Percentiles rank a stretch among this genome's conserved stretches.
Conservation (phyloP, 2,888 invertebrate genomes). For the Galerucella nymphaeae region DNA sequence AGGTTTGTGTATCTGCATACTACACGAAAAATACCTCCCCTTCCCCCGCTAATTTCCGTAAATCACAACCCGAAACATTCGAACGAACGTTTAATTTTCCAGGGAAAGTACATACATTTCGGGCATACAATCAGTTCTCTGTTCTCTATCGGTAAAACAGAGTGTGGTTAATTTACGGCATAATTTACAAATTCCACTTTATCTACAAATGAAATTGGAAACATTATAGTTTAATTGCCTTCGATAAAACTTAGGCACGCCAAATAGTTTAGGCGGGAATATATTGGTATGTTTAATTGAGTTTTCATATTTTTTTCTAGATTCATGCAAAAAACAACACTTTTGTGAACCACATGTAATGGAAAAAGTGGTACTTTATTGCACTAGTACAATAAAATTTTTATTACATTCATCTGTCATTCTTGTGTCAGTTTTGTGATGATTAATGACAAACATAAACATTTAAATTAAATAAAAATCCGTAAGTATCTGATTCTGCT, state of each 20-base stretch:
- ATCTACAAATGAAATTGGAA: conserved; percentile 60
- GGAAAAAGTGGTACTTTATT: too few relatives aligned
- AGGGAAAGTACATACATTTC: conserved; percentile 21
- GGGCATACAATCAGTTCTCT: conserved; percentile 17
- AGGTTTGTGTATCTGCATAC: background rate
- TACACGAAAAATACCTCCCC: conserved; percentile 4
- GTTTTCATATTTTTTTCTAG: conserved; percentile 50
- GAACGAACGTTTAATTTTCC: conserved; percentile 17
- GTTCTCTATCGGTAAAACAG: conserved; percentile 24
- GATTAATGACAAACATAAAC: too few relatives aligned
- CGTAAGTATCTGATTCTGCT: too few relatives aligned
- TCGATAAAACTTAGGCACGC: conserved; percentile 61
- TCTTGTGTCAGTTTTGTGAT: too few relatives aligned
- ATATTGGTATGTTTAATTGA: conserved; percentile 56
- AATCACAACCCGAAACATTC: conserved; percentile 5
- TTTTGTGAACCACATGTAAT: too few relatives aligned
- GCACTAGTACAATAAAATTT: too few relatives aligned
- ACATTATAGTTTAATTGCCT: conserved; percentile 62
- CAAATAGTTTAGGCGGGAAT: conserved; percentile 53
- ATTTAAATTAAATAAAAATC: too few relatives aligned
- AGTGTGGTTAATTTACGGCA: conserved; percentile 50
- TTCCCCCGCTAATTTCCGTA: conserved; percentile 4
- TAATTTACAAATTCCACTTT: conserved; percentile 57
- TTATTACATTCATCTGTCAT: too few relatives aligned
- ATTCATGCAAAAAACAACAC: too few relatives aligned